Percentiles rank a stretch among this genome's conserved stretches.
These are phyloP conservation scores for Pomacea maculata DNA, from an alignment of 1,140 invertebrate species.

Conservation along the genomic window DNA sequence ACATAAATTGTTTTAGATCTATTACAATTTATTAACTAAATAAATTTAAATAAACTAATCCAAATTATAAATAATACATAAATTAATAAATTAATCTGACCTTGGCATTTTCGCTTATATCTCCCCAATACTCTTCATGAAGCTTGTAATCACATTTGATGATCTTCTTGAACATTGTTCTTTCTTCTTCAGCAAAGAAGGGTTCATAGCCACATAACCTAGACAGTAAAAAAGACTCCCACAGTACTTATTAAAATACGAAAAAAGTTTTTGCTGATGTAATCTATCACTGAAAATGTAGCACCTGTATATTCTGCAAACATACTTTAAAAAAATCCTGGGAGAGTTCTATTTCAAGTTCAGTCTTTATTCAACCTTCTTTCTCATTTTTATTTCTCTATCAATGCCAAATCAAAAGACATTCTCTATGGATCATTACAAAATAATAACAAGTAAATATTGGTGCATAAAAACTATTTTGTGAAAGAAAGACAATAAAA, in stretches of 20 bases:
- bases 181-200: constrained; percentile 64
- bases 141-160: constrained; percentile 64
- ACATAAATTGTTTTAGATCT: no score
- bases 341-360: no score
- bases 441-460: not conserved
- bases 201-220: constrained; percentile 69
- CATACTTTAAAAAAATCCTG: no score
- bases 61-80: no score
- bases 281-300: no score
- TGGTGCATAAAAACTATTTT: not conserved
- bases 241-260: not conserved
- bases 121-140: constrained; percentile 67
- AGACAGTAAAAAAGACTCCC: constrained; percentile 27
- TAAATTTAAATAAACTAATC: no score
- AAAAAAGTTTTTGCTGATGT: no score
- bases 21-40: no score
- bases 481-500: not conserved
- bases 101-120: constrained; percentile 67
- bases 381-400: not conserved
- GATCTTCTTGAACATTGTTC: constrained; percentile 61
- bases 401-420: not conserved
- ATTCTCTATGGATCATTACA: not conserved
- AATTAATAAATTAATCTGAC: constrained; percentile 23
- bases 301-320: no score
- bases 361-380: no score